Conservation (phyloP, 2,888 invertebrate species). For the Abscondita cerata region DNA sequence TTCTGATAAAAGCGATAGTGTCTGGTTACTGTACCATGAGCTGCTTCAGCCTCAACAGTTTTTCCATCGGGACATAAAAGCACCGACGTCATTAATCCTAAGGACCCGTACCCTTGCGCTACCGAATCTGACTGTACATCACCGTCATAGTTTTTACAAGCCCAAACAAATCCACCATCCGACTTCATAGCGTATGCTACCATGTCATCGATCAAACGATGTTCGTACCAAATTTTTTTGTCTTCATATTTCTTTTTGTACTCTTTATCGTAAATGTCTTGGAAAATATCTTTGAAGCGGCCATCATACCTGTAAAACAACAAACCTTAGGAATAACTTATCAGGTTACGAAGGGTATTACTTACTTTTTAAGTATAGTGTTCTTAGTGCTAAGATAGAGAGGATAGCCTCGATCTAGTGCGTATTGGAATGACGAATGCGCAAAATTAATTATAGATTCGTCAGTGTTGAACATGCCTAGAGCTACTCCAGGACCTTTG, state of each 20-base stretch:
- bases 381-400: slow-evolving; percentile 96
- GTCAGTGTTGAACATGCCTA: slow-evolving; percentile 97
- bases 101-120: slow-evolving; percentile 95
- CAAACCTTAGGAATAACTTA: not conserved
- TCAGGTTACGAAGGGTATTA: not conserved
- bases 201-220: slow-evolving; percentile 98
- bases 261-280: slow-evolving; percentile 89
- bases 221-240: slow-evolving; percentile 95
- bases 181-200: slow-evolving; percentile 98
- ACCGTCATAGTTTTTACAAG: slow-evolving; percentile 99
- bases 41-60: slow-evolving; percentile 97
- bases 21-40: slow-evolving; percentile 95
- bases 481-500: slow-evolving; percentile 87
- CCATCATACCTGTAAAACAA: slow-evolving; percentile 76
- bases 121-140: slow-evolving; percentile 99
- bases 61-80: slow-evolving; percentile 96
- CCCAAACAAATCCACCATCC: slow-evolving; percentile 99
- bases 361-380: slow-evolving; percentile 85
- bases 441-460: slow-evolving; percentile 94
- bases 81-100: slow-evolving; percentile 98
- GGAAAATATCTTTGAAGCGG: slow-evolving; percentile 96
- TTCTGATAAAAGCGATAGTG: slow-evolving; percentile 89
- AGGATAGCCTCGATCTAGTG: slow-evolving; percentile 84
- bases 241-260: slow-evolving; percentile 88
- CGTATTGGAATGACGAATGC: slow-evolving; percentile 91